phyloP scores from a whole-genome alignment of 2,113 vertebrate genomes.

The Balaeniceps rex region DNA sequence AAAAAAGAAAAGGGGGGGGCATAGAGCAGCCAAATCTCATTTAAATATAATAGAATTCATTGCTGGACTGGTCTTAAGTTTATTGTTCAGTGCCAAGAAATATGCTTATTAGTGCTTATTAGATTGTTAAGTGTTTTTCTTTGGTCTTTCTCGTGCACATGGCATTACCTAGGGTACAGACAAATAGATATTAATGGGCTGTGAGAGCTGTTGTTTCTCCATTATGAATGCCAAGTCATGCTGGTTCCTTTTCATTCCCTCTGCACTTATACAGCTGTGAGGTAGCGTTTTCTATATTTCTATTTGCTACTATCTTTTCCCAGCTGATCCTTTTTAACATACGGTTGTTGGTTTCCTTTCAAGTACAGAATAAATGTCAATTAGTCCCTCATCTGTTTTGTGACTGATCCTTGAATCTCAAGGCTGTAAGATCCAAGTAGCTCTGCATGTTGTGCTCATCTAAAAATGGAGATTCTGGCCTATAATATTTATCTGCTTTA shows the following conservation, averaged over 20 bases:
- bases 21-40: neutral
- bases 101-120: neutral
- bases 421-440: neutral
- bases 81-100: neutral
- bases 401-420: neutral
- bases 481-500: neutral
- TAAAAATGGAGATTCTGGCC: neutral
- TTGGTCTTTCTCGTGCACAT: neutral
- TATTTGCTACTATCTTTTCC: neutral
- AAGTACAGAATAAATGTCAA: slow-evolving; percentile 9
- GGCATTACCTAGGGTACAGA: neutral
- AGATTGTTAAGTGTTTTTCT: neutral
- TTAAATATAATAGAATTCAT: neutral
- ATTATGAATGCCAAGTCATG: neutral
- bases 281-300: neutral
- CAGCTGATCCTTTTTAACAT: neutral
- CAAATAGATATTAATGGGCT: neutral
- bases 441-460: neutral
- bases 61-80: neutral
- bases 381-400: neutral
- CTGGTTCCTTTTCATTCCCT: neutral
- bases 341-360: neutral
- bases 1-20: neutral
- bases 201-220: neutral
- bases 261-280: neutral